These are phyloP conservation scores for Uria aalge DNA, from an alignment of 2,113 vertebrate species.

Conservation along the genomic window DNA sequence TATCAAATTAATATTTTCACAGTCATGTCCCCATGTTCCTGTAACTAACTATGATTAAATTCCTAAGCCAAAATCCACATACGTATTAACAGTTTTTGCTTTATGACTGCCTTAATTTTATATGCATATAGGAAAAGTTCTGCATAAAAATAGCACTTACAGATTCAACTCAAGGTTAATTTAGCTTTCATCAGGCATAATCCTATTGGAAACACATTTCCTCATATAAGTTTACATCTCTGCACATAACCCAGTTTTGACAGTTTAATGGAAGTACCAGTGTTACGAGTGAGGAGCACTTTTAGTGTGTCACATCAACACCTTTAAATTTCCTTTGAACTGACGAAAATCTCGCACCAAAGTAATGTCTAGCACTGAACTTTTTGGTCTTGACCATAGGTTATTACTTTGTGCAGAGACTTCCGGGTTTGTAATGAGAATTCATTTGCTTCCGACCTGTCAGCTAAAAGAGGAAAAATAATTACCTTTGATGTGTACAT, in stretches of 20 bases:
- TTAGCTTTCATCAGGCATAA: conserved; percentile 32
- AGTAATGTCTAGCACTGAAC: conserved; percentile 10
- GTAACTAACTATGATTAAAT: not conserved
- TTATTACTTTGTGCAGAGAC: conserved; percentile 44
- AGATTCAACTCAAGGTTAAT: conserved; percentile 37
- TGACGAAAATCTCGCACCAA: not conserved
- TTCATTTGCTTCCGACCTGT: not conserved
- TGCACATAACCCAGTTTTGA: not conserved
- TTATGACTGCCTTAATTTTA: not conserved
- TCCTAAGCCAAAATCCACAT: not conserved
- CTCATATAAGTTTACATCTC: conserved; percentile 3
- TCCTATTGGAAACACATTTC: conserved; percentile 23
- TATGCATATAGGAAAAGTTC: not conserved
- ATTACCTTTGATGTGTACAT: conserved; percentile 90
- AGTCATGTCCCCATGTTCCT: not conserved
- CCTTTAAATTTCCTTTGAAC: conserved; percentile 41
- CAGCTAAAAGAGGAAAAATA: conserved; percentile 44
- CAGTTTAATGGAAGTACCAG: conserved; percentile 53
- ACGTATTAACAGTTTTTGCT: not conserved
- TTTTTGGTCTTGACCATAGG: not conserved
- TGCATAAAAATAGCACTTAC: not conserved
- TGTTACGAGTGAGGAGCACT: not conserved
- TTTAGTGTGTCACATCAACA: conserved; percentile 42
- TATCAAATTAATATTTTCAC: not conserved
- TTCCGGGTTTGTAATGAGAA: conserved; percentile 42